A percentile compares a stretch with the other conserved stretches of the same genome.
Conservation (phyloP, 2,888 invertebrate species). For the Coremacera marginata region DNA sequence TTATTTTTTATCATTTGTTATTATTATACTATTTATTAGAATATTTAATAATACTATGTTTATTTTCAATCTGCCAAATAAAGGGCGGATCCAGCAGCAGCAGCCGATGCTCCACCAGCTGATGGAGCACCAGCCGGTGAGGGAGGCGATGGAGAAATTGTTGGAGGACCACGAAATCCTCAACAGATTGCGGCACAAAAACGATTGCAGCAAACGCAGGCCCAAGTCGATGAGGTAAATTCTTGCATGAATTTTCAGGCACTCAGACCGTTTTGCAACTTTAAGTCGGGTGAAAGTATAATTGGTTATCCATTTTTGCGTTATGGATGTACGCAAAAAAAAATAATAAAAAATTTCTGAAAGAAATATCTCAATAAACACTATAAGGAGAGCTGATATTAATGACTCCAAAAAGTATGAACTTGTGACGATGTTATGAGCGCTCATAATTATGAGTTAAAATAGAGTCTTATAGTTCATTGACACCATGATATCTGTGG, state of each 20-base stretch:
- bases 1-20: background rate
- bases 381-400: too few relatives aligned
- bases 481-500: too few relatives aligned
- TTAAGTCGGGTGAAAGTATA: too few relatives aligned
- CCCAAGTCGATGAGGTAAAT: constrained; percentile 83
- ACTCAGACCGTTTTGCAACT: too few relatives aligned
- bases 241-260: background rate
- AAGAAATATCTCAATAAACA: too few relatives aligned
- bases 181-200: constrained; percentile 88
- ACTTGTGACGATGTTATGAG: too few relatives aligned
- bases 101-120: constrained; percentile 70
- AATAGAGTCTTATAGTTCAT: too few relatives aligned
- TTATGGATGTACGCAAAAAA: too few relatives aligned
- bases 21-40: background rate
- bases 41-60: background rate
- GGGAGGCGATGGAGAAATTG: constrained; percentile 80
- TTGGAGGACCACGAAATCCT: constrained; percentile 87
- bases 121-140: constrained; percentile 77
- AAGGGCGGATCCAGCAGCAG: constrained; percentile 68
- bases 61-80: background rate
- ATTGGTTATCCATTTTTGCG: too few relatives aligned
- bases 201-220: constrained; percentile 86
- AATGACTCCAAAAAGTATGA: too few relatives aligned
- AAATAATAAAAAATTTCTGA: too few relatives aligned
- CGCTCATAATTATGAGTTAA: too few relatives aligned